Evolutionary conservation across 2,888 invertebrate genomes (phyloP), one percentile per base, ranked within the genome.

Genomic region (Limnephilus lunatus): DNA sequence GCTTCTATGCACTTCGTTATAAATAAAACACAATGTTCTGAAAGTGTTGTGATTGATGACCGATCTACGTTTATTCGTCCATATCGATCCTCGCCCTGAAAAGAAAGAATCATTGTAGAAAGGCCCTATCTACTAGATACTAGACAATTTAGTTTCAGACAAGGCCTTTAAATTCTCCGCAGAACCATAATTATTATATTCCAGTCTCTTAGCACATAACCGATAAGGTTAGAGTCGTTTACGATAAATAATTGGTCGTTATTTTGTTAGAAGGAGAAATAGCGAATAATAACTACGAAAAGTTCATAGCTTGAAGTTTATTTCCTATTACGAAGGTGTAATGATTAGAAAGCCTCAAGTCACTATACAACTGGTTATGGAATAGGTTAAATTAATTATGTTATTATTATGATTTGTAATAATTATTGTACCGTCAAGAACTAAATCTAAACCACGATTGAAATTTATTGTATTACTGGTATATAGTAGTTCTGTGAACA

Each of bases 181-280:
- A 68, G 68, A 68, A 68, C 68, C 44, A 44, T 44, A 68, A 68
- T 68, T 68, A 68, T 68, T 68, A 68, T n/a, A 25, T 68, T n/a
- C 68, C 68, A 53, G 14, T 31, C 39, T 85, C 30, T n/a, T 44
- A 31, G 31, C 19, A 39, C 48, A 53, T 7, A 53, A 88, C 5
- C 53, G 48, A 48, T 48, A 88, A 48, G 48, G 68, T 53, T 30
- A 68, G 68, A 86, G 44, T 32, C 30, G 12, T 19, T 31, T 88
- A 48, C 68, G 11, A 35, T 39, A 39, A 85, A 25, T 35, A 85
- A 85, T 25, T 39, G 85, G 9, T 80, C 12, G 44, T 83, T 83
- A 83, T 25, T 85, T 31, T 85, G 90, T 85, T 85, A 90, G 85
- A 80, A 39, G 85, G 85, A 85, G 85, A 90, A 81, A 44, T 30